Conservation (phyloP, 2,888 invertebrate genomes). For the Noctua comes region DNA sequence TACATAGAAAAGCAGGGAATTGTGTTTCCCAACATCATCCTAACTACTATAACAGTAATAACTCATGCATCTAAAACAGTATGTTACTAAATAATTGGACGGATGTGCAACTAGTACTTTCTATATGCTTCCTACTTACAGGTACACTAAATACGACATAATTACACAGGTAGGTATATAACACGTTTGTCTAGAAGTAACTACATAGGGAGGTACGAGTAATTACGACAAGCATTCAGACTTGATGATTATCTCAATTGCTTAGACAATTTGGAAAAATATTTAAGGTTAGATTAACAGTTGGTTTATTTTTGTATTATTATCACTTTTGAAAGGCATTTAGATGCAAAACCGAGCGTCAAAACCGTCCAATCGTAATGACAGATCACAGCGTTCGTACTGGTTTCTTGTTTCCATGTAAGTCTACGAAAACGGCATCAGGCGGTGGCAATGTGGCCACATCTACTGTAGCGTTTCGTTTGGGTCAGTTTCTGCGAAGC, state of each 20-base stretch:
- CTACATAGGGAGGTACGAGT: slow-evolving; percentile 14
- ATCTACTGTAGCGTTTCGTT: not conserved
- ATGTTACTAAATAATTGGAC: slow-evolving; percentile 10
- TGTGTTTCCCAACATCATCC: not conserved
- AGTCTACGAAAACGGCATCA: not conserved
- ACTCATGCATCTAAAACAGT: slow-evolving; percentile 42
- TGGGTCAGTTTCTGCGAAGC: not conserved
- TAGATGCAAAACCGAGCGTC: not conserved
- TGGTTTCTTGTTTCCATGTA: not conserved
- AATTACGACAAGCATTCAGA: slow-evolving; percentile 34
- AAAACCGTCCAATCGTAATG: not conserved
- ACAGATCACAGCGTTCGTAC: not conserved
- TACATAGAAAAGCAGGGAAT: not conserved
- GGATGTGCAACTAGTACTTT: slow-evolving; percentile 22
- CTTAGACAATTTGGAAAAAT: slow-evolving; percentile 13
- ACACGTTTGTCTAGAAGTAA: slow-evolving; percentile 31
- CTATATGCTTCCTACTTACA: slow-evolving; percentile 32
- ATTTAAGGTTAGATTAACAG: slow-evolving; percentile 23
- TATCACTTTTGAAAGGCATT: not conserved
- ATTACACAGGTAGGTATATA: slow-evolving; percentile 29
- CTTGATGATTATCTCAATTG: slow-evolving; percentile 27
- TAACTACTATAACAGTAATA: slow-evolving; percentile 11
- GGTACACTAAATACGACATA: slow-evolving; percentile 35
- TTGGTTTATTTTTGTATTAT: slow-evolving; percentile 16
- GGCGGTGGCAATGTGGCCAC: not conserved